These are phyloP conservation scores for Cerceris ruficornis DNA, from an alignment of 2,888 invertebrate genomes.

Conservation along the genomic window DNA sequence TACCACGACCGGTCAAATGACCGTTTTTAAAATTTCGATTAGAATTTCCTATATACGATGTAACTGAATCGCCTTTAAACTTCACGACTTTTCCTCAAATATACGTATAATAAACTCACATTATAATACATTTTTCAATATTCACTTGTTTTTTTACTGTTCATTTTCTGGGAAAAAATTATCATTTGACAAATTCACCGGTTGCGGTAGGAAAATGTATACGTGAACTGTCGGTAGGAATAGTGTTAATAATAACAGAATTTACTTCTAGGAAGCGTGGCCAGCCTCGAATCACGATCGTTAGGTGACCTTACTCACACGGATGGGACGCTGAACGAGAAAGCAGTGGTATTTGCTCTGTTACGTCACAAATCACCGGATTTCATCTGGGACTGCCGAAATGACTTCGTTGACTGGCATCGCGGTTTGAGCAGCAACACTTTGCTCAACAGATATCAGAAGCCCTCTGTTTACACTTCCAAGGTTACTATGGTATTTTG, in stretches of 20 bases:
- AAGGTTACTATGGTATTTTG: conserved; percentile 66
- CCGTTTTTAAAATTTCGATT: no score
- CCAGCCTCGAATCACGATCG: conserved; percentile 71
- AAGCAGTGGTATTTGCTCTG: conserved; percentile 70
- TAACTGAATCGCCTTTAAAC: no score
- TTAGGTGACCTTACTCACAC: conserved; percentile 68
- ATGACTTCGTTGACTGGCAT: conserved; percentile 77
- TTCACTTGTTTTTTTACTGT: no score
- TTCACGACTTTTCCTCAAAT: no score
- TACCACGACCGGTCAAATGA: no score
- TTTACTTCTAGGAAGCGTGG: conserved; percentile 60
- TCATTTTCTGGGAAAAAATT: no score
- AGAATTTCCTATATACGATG: no score
- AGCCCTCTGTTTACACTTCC: conserved; percentile 75
- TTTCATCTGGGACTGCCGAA: conserved; percentile 77
- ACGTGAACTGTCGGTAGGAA: neutral
- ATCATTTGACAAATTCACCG: no score
- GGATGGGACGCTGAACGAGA: conserved; percentile 74
- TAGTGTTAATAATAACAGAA: neutral
- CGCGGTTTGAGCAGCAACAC: conserved; percentile 67
- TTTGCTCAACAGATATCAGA: conserved; percentile 74
- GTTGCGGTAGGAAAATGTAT: no score
- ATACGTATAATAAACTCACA: no score
- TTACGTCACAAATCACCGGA: conserved; percentile 70
- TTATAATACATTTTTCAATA: no score